phyloP scores from a whole-genome alignment of 2,888 invertebrate genomes.

The Oligia strigilis region DNA sequence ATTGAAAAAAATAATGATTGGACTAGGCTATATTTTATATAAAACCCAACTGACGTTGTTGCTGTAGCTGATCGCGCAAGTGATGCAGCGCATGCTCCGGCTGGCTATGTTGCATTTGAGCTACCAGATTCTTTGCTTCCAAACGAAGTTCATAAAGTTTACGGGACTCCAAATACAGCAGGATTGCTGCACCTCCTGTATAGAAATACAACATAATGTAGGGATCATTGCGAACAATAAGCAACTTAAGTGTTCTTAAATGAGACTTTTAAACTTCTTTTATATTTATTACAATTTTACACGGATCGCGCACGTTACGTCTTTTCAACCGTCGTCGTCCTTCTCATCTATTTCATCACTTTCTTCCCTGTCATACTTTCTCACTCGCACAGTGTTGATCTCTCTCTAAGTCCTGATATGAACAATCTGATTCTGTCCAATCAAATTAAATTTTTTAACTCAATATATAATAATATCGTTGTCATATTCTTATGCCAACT shows the following conservation, averaged over 20 bases:
- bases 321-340: too few species aligned
- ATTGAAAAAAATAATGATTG: not conserved
- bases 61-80: slow-evolving; percentile 84
- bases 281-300: too few species aligned
- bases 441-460: too few species aligned
- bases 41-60: slow-evolving; percentile 78
- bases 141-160: slow-evolving; percentile 93
- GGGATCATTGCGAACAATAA: too few species aligned
- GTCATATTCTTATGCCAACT: too few species aligned
- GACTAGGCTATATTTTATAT: slow-evolving; percentile 37
- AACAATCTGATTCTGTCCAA: too few species aligned
- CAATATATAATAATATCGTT: too few species aligned
- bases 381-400: not conserved
- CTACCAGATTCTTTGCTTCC: slow-evolving; percentile 96
- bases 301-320: too few species aligned
- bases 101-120: slow-evolving; percentile 96
- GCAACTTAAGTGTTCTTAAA: too few species aligned
- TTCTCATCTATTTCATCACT: not conserved
- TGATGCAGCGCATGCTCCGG: slow-evolving; percentile 88
- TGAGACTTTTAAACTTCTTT: too few species aligned
- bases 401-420: too few species aligned
- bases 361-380: not conserved
- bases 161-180: slow-evolving; percentile 93
- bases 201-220: slow-evolving; percentile 57
- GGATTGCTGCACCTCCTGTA: slow-evolving; percentile 92